Evolutionary conservation across 2,888 invertebrate species (phyloP), one percentile per base, ranked within the genome.

Genomic region (Actias luna): DNA sequence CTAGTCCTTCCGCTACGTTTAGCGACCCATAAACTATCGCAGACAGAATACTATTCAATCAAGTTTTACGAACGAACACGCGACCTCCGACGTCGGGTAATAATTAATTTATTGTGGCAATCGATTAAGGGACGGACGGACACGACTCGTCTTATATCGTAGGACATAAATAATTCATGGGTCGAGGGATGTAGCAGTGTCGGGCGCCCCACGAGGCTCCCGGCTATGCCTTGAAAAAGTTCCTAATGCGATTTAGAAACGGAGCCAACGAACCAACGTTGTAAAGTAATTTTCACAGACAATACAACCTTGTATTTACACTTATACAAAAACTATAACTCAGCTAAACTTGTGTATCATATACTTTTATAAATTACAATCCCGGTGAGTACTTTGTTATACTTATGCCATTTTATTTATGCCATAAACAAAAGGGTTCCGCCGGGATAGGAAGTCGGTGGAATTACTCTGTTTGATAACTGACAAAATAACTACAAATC

Each of bases 211-310:
- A 61, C 57, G 52, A 57, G 46, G 16, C 35, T 16, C 50, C 58
- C 64, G 63, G 67, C 65, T 60, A 71, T 72, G 77, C 75, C 77
- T 79, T 76, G 74, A 70, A 84, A 84, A 85, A 84, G 76, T 85
- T 83, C 69, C 73, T 84, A 85, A 86, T 82, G 75, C 79, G 76
- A 85, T 85, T 84, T 80, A 79, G 72, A 76, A 79, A 75, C 75
- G 72, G 69, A 71, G 72, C 72, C 73, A 73, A 71, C 69, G 70
- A 70, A 70, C 65, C 69, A 65, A 68, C 75, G 71, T 73, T 68
- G 71, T 72, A 63, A 74, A 80, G 78, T 80, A 78, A 83, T 84
- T 86, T 83, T 79, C 71, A 73, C 70, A 70, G 70, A 70, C 68
- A 73, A 72, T 75, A 76, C 82, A 69, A 70, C 76, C 75, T 50